Percentiles rank a stretch among this genome's conserved stretches.
phyloP scores from a whole-genome alignment of 2,113 vertebrate species.

The Glaucomys volans region DNA sequence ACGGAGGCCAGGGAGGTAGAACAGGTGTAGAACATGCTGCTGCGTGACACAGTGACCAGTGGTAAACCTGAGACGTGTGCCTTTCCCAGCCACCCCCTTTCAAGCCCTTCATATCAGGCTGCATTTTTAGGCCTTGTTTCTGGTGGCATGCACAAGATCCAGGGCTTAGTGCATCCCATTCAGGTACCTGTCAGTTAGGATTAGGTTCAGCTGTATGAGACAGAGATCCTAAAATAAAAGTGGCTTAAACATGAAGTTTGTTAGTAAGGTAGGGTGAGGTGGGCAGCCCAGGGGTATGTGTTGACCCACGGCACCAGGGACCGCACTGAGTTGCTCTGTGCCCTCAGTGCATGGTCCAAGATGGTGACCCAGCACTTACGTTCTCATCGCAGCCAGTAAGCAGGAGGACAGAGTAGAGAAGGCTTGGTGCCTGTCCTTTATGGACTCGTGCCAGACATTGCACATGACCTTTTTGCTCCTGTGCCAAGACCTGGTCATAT shows the following conservation, averaged over 20 bases:
- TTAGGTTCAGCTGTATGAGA: neutral
- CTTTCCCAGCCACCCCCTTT: neutral
- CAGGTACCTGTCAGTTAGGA: neutral
- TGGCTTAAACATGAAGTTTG: neutral
- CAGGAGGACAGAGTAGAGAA: neutral
- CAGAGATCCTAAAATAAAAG: neutral
- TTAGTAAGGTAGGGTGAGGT: neutral
- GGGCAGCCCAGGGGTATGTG: neutral
- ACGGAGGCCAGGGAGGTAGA: fast-evolving
- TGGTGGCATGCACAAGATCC: neutral
- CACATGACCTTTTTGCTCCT: neutral
- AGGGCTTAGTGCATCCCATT: neutral
- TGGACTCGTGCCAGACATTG: neutral
- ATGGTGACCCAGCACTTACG: neutral
- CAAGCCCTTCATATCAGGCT: neutral
- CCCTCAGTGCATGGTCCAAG: neutral
- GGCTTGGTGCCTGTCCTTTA: fast-evolving
- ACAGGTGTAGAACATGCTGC: no score
- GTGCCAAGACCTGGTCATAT: neutral
- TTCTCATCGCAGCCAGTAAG: neutral
- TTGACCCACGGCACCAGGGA: neutral
- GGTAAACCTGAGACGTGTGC: neutral
- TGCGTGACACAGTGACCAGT: fast-evolving
- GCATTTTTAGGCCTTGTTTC: neutral
- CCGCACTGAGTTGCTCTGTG: neutral